Percentiles rank a stretch among this genome's conserved stretches.
Conservation (phyloP, 2,113 vertebrate genomes). For the Pangasianodon gigas region DNA sequence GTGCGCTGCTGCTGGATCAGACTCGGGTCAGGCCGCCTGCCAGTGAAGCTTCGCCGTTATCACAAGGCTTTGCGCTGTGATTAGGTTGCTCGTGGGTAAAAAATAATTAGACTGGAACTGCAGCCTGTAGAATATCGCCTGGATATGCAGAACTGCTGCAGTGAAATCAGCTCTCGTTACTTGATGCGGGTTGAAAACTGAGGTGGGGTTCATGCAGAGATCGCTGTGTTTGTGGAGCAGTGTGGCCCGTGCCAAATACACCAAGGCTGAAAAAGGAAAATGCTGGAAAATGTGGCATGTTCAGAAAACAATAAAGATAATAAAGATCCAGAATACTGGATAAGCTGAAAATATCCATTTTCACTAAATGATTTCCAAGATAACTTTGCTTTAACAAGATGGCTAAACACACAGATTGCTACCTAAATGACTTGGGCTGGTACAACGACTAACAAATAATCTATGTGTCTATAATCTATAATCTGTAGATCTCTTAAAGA, state of each 20-base stretch:
- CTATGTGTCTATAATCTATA: neutral
- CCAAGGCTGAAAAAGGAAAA: neutral
- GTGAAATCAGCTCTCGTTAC: neutral
- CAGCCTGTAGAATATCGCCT: neutral
- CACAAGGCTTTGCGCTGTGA: neutral
- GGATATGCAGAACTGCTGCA: neutral
- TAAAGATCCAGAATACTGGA: neutral
- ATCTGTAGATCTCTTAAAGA: neutral
- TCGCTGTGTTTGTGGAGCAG: neutral
- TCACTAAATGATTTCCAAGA: neutral
- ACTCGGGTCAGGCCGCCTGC: neutral
- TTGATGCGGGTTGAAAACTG: neutral
- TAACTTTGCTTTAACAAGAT: neutral
- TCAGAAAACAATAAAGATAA: neutral
- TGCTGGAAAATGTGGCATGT: neutral
- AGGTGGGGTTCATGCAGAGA: neutral
- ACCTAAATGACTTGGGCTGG: neutral
- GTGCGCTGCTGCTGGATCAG: neutral
- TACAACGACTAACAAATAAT: neutral
- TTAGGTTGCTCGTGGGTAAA: conserved; percentile 10
- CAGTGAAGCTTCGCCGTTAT: neutral
- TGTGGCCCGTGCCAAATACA: neutral
- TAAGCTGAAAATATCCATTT: neutral
- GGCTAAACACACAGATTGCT: neutral
- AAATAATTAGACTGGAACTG: neutral